Evolutionary conservation across 2,888 invertebrate species (phyloP).

Genomic region (Erebia palarica): DNA sequence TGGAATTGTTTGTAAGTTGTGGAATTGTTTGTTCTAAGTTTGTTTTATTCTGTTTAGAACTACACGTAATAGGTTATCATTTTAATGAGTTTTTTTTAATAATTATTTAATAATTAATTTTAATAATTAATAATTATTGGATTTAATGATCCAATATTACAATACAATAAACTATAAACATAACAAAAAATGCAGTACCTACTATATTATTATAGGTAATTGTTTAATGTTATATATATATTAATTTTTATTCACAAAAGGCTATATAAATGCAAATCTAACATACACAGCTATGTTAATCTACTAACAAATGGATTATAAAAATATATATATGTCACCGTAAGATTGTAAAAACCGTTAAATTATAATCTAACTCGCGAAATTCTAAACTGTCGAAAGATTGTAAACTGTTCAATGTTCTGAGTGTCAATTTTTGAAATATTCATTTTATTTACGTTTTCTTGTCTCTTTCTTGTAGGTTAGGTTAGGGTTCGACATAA

Average conservation of each 20-base stretch:
- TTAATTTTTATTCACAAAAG: slow-evolving; percentile 16
- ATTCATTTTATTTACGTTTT: too few species aligned
- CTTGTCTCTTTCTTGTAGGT: too few species aligned
- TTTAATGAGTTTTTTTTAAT: background rate
- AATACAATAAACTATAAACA: background rate
- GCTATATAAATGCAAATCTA: slow-evolving; percentile 19
- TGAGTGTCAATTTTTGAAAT: too few species aligned
- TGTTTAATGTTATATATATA: background rate
- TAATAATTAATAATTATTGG: background rate
- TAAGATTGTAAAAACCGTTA: too few species aligned
- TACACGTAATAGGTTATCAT: background rate
- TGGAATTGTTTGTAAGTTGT: too few species aligned
- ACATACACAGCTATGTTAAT: slow-evolving; percentile 20
- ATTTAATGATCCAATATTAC: background rate
- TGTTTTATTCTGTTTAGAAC: background rate
- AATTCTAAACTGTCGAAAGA: too few species aligned
- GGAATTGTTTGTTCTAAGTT: too few species aligned
- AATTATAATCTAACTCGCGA: too few species aligned
- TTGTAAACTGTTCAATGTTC: too few species aligned
- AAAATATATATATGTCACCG: slow-evolving; percentile 9
- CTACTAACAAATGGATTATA: slow-evolving; percentile 34
- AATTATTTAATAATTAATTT: background rate
- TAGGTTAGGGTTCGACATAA: too few species aligned
- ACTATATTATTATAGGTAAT: background rate
- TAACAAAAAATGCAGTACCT: background rate